These are phyloP conservation scores for Atherinomorus stipes DNA, from an alignment of 2,113 vertebrate genomes.

Conservation along the genomic window DNA sequence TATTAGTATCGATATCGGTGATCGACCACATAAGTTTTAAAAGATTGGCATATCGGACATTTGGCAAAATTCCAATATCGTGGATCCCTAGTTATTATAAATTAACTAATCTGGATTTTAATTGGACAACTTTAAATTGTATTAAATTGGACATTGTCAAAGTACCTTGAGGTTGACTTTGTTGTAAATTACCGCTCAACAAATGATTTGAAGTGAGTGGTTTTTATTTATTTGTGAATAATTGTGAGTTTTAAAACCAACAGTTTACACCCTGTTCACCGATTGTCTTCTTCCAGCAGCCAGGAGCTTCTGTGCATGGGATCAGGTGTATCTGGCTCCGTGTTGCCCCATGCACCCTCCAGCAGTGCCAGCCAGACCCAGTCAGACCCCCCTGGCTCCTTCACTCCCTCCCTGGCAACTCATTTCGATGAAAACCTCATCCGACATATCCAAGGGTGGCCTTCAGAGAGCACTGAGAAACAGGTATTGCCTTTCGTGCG, in stretches of 20 bases:
- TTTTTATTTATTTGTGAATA: too few relatives aligned
- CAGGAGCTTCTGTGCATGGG: conserved; percentile 91
- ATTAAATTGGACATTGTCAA: too few relatives aligned
- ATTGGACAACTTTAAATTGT: too few relatives aligned
- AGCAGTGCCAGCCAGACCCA: conserved; percentile 70
- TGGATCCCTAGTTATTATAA: background rate
- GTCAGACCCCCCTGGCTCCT: conserved; percentile 84
- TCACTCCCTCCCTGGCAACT: conserved; percentile 93
- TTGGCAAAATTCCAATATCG: too few relatives aligned
- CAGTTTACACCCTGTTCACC: background rate
- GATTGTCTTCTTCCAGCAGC: conserved; percentile 79
- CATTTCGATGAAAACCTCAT: conserved; percentile 98
- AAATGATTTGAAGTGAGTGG: too few relatives aligned
- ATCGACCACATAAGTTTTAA: too few relatives aligned
- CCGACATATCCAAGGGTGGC: conserved; percentile 98
- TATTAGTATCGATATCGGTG: too few relatives aligned
- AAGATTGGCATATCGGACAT: too few relatives aligned
- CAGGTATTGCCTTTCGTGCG: conserved; percentile 82
- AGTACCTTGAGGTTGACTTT: too few relatives aligned
- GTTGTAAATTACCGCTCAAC: too few relatives aligned
- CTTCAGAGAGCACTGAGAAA: conserved; percentile 97
- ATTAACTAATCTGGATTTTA: too few relatives aligned
- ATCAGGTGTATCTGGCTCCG: conserved; percentile 84
- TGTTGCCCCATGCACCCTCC: conserved; percentile 42
- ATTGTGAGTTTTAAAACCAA: too few relatives aligned